Evolutionary conservation across 1,140 invertebrate species (phyloP).

Genomic region (Psix sp.): DNA sequence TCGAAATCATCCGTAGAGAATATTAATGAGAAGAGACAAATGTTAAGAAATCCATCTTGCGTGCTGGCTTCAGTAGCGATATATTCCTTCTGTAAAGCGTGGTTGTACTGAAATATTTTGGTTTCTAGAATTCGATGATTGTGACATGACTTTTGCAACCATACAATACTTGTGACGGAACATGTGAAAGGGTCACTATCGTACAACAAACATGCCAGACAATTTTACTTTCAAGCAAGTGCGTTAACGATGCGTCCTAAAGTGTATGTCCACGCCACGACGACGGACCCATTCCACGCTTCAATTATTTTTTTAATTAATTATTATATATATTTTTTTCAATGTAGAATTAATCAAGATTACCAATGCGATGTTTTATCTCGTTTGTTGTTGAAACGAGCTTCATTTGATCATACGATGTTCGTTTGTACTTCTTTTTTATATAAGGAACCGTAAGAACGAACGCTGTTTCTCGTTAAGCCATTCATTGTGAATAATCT

Average conservation of each 20-base stretch:
- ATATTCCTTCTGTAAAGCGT: no score
- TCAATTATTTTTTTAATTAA: conserved; percentile 42
- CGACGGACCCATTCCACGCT: conserved; percentile 36
- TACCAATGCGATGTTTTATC: conserved; percentile 33
- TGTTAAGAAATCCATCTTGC: no score
- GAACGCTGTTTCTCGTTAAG: conserved; percentile 45
- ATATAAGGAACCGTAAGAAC: conserved; percentile 25
- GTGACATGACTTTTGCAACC: no score
- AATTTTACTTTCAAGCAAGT: conserved; percentile 27
- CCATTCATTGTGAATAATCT: conserved; percentile 53
- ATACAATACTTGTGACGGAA: no score
- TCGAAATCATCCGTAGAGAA: no score
- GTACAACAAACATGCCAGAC: conserved; percentile 21
- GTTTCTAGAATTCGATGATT: no score
- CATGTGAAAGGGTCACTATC: conserved; percentile 45
- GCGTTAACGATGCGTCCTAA: conserved; percentile 16
- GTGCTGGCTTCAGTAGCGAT: no score
- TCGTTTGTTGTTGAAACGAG: conserved; percentile 49
- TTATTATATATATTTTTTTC: conserved; percentile 20
- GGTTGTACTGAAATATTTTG: no score
- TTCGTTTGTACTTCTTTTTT: conserved; percentile 49
- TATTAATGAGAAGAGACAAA: no score
- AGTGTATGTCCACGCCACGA: neutral
- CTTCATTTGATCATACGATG: conserved; percentile 39
- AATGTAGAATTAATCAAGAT: conserved; percentile 36